Evolutionary conservation across 2,113 vertebrate species (phyloP).

Genomic region (Chloroceryle aenea): DNA sequence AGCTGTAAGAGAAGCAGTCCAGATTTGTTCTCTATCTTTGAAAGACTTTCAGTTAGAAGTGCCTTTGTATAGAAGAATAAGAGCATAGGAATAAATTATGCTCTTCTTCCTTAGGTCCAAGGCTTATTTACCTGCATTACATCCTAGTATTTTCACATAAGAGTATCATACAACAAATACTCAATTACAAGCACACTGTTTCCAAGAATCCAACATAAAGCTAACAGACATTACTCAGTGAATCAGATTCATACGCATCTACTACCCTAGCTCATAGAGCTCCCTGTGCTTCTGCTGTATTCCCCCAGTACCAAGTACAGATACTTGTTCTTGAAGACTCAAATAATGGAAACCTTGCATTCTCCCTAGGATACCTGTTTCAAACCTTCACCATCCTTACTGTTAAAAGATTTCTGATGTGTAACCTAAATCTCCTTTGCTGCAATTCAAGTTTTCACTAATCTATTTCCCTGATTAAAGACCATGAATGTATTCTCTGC

Average conservation of each 20-base stretch:
- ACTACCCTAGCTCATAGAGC: neutral
- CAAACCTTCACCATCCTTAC: neutral
- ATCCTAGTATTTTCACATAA: neutral
- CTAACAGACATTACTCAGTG: neutral
- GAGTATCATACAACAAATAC: neutral
- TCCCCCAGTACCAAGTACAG: neutral
- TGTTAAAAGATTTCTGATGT: neutral
- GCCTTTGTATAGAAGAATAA: neutral
- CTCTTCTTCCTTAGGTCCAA: neutral
- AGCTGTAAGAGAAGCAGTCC: neutral
- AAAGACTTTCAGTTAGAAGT: neutral
- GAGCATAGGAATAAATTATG: neutral
- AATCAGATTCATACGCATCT: neutral
- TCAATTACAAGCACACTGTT: neutral
- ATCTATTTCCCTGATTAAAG: neutral
- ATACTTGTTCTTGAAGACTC: neutral
- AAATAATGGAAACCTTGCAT: neutral
- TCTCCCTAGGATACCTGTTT: neutral
- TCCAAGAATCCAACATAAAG: neutral
- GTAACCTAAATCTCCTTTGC: neutral
- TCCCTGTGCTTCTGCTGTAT: neutral
- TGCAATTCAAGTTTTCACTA: neutral
- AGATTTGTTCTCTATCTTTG: neutral
- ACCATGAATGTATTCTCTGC: neutral
- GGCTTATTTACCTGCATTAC: neutral